These are phyloP conservation scores for Eupeodes luniger DNA, from an alignment of 2,888 invertebrate genomes.

Conservation along the genomic window DNA sequence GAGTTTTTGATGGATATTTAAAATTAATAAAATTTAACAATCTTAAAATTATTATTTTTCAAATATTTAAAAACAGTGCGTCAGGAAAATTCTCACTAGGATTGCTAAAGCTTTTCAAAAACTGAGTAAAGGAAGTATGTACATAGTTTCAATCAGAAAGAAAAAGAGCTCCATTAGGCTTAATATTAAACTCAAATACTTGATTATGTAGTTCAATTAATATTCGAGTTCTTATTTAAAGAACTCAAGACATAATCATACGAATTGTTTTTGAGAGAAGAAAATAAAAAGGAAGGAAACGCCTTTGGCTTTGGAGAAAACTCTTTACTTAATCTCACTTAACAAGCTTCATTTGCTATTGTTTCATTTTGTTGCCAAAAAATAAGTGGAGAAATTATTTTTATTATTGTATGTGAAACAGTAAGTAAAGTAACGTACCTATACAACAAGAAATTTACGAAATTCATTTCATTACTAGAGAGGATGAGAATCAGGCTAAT, in stretches of 20 bases:
- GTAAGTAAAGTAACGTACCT: background rate
- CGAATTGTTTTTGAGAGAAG: background rate
- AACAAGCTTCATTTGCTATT: constrained; percentile 4
- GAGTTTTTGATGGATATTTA: too few relatives aligned
- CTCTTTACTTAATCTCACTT: constrained; percentile 18
- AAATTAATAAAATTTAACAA: too few relatives aligned
- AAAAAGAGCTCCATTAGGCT: background rate
- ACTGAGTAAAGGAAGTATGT: background rate
- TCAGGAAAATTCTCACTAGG: too few relatives aligned
- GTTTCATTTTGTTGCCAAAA: background rate
- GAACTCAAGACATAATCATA: background rate
- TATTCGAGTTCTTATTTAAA: background rate
- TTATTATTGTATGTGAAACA: constrained; percentile 1
- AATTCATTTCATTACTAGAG: background rate
- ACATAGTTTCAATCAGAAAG: background rate
- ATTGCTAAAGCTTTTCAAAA: background rate
- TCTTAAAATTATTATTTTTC: too few relatives aligned
- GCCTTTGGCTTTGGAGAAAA: constrained; percentile 30
- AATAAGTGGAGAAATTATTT: background rate
- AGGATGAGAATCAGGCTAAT: too few relatives aligned
- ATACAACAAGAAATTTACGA: background rate
- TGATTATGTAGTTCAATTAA: background rate
- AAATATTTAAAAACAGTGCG: too few relatives aligned
- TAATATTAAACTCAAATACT: background rate
- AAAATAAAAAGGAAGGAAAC: background rate